Base-by-base conservation (phyloP, 2,888 invertebrate genomes). In the Oxyteleia sp. region DNA sequence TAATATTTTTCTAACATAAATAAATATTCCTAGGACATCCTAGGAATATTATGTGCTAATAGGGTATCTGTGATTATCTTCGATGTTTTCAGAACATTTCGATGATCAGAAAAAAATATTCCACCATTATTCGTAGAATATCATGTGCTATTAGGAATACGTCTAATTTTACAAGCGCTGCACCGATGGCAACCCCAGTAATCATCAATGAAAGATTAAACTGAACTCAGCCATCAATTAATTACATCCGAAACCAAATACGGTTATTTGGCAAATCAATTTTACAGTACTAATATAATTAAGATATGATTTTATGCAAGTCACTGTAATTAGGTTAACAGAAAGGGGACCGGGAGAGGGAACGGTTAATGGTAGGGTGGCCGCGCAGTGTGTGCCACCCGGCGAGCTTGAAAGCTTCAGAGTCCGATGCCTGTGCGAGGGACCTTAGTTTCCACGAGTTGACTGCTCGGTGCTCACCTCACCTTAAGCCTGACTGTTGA, bases 391-490 rank as follows among this genome's bases (percentile, higher is more conserved):
- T 72, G 66, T 78, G 32, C 72, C 68, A 82, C 78, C 72, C 82
- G 59, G 51, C 51, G 51, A 61, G 78, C 49, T 61, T 68, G 64
- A 76, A 72, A 82, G 82, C 82, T 59, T 61, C 76, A 51, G 76
- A 82, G 74, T 78, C 64, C 78, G 71, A 78, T 71, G 79, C 64
- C 74, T 79, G 61, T 69, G 69, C 68, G 47, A 59, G 82, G 49
- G 61, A 82, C 57, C 63, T 72, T 80, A 90, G 90, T 88, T 90
- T 88, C 87, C 91, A 88, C 89, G 88, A 90, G 91, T 90, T 91
- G 89, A 90, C 91, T 88, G 89, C 87, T 85, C 88, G 86, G 90
- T 89, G 87, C 87, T 76, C 76, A 85, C 88, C 86, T 87, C 88
- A 87, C 84, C 86, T 87, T 86, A 87, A 82, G 82, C 82, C 38